Base-by-base conservation (phyloP, 1,140 invertebrate species). In the Ceratosolen fusciceps region DNA sequence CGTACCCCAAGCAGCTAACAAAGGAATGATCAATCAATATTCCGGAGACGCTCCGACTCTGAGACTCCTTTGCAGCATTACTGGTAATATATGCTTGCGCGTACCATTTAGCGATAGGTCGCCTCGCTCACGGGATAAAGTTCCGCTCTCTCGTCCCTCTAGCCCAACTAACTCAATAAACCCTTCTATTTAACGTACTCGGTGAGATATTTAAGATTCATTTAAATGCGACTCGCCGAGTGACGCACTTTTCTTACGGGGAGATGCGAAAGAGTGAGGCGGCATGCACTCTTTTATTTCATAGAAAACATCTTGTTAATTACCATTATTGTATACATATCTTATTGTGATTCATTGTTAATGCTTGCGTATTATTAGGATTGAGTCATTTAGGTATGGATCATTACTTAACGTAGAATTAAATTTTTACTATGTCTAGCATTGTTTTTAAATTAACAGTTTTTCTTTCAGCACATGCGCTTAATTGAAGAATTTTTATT, bases 31-130 rank as follows among this genome's bases (percentile, higher is more conserved):
- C 81, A 97, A 96, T 88, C 95, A 96, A 85, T 97, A 97, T 86
- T 94, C 92, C 31, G 94, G 94, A 4, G 95, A 96, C 81, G 93
- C 95, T 49, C 95, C 88, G 54, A 97, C 96, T 29, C 91, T 98
- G 29, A 92, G 97, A 85, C 93, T 98, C 62, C 92, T 98, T 58
- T 98, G 96, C 92, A 98, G 96, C 85, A 98, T 99, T 86, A 98
- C 96, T 91, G 96, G 96, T 96, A 93, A 93, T 86, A 85, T 86
- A 86, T 86, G 82, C 83, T 88, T 88, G 85, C 87, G 86, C 85
- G 85, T 85, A 84, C 87, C 75, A 78, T 78, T 34, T 49, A 72
- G 21, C 29, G 54, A 21, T 39, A 60, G 54, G 29, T 68, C 76
- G 52, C 56, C 76, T 78, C 31, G 29, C 68, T 72, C 21, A 16